Conservation (phyloP, 2,888 invertebrate species). For the Patella caerulea region DNA sequence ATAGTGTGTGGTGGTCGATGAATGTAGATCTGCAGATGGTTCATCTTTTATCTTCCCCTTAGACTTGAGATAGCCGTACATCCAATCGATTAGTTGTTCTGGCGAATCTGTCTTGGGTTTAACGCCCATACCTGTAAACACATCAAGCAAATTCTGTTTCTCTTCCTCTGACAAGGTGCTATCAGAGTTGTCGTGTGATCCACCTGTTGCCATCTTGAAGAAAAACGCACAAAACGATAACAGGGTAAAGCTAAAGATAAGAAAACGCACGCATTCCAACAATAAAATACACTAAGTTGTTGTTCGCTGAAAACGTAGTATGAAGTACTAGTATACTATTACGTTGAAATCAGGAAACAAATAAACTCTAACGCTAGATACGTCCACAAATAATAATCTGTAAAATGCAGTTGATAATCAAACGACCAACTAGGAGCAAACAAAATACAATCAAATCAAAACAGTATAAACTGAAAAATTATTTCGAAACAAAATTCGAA, state of each 20-base stretch:
- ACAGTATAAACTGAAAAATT: no score
- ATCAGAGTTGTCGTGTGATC: background rate
- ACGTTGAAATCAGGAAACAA: no score
- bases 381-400: no score
- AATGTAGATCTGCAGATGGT: background rate
- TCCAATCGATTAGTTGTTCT: background rate
- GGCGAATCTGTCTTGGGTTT: background rate
- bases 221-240: no score
- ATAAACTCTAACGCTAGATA: no score
- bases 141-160: background rate
- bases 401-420: no score
- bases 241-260: background rate
- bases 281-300: background rate
- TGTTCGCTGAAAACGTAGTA: background rate
- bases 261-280: background rate
- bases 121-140: background rate
- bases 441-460: no score
- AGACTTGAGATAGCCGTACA: background rate
- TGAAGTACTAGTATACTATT: no score
- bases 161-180: background rate
- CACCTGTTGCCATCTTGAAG: background rate
- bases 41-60: background rate
- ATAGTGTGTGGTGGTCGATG: background rate
- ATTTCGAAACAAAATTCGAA: no score
- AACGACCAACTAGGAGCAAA: no score